phyloP scores from a whole-genome alignment of 2,888 invertebrate species.

The Papilio demoleus region DNA sequence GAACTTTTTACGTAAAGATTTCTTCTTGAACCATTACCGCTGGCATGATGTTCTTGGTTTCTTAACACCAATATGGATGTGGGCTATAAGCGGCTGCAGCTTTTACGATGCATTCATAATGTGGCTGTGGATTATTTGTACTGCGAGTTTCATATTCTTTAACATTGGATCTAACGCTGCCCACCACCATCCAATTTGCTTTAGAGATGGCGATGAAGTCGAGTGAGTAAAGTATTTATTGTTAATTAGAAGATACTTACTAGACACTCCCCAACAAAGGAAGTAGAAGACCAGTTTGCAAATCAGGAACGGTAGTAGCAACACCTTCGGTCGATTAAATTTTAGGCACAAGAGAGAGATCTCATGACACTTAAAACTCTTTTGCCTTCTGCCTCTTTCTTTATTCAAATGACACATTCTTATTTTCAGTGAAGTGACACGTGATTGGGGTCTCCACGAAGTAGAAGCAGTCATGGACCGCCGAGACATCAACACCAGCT shows the following conservation, averaged over 20 bases:
- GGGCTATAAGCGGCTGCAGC: slow-evolving; percentile 59
- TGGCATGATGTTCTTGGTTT: slow-evolving; percentile 69
- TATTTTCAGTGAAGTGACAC: slow-evolving; percentile 64
- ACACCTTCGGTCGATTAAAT: too few relatives aligned
- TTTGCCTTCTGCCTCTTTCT: too few relatives aligned
- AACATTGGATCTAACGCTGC: slow-evolving; percentile 88
- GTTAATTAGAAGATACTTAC: too few relatives aligned
- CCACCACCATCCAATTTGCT: slow-evolving; percentile 91
- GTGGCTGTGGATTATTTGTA: slow-evolving; percentile 84
- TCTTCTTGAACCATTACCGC: slow-evolving; percentile 61
- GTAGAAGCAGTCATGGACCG: slow-evolving; percentile 90
- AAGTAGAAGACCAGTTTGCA: too few relatives aligned
- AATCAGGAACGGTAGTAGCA: too few relatives aligned
- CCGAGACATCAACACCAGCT: slow-evolving; percentile 85
- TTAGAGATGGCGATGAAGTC: slow-evolving; percentile 90
- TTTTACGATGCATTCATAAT: slow-evolving; percentile 63
- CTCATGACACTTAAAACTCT: too few relatives aligned
- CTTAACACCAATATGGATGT: slow-evolving; percentile 75
- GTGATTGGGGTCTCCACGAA: slow-evolving; percentile 91
- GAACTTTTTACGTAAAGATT: slow-evolving; percentile 59
- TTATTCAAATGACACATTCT: slow-evolving; percentile 23
- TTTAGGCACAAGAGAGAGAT: too few relatives aligned
- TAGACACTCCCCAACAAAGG: too few relatives aligned
- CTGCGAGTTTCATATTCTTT: slow-evolving; percentile 85
- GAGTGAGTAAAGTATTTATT: slow-evolving; percentile 68